Conservation (phyloP, 2,888 invertebrate genomes). For the Halictus ligatus region DNA sequence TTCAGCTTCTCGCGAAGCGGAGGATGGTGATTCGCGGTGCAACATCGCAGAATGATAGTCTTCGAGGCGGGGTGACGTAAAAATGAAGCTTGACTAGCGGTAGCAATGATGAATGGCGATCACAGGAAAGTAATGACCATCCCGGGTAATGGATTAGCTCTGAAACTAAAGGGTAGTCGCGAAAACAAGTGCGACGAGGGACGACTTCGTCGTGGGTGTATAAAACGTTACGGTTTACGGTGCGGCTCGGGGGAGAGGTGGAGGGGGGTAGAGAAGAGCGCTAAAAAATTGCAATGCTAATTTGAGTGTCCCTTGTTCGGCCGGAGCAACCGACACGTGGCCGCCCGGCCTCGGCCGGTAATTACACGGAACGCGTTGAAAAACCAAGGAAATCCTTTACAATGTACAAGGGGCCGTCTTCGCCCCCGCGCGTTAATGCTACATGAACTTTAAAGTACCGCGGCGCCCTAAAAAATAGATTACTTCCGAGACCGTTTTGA, state of each 20-base stretch:
- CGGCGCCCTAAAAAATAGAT: constrained; percentile 19
- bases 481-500: constrained; percentile 25
- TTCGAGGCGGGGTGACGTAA: neutral
- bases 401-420: constrained; percentile 19
- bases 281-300: constrained; percentile 43
- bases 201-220: neutral
- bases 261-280: neutral
- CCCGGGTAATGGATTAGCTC: constrained; percentile 16
- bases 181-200: neutral
- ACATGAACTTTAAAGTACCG: constrained; percentile 15
- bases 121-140: neutral
- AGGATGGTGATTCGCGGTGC: neutral
- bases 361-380: constrained; percentile 51
- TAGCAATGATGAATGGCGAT: neutral
- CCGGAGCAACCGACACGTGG: constrained; percentile 24
- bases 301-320: constrained; percentile 37
- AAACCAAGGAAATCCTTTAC: constrained; percentile 30
- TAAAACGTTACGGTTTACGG: constrained; percentile 37
- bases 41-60: neutral
- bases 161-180: neutral
- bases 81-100: neutral
- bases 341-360: constrained; percentile 28
- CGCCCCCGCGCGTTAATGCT: constrained; percentile 34
- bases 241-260: no score
- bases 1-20: neutral